These are phyloP conservation scores for Pelagia noctiluca DNA, from an alignment of 30 jellyfish, hydroid and myxozoan genomes.

Conservation along the genomic window DNA sequence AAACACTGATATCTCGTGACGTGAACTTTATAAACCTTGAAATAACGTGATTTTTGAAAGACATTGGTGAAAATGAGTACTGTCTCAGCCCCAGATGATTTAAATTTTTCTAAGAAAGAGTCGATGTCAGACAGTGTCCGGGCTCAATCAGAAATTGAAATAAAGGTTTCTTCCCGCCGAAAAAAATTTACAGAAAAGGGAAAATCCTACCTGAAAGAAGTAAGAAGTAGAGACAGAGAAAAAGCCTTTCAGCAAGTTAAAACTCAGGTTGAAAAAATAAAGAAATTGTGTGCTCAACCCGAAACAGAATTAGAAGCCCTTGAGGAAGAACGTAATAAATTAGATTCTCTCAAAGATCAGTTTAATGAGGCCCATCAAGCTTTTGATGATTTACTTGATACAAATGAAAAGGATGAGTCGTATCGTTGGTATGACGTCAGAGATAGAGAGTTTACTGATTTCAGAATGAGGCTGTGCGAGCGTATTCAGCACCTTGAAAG, in stretches of 20 bases:
- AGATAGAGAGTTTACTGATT: conserved; percentile 37
- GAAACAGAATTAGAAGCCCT: conserved; percentile 18
- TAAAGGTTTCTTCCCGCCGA: conserved; percentile 19
- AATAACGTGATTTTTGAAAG: neutral
- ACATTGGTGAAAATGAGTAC: conserved; percentile 20
- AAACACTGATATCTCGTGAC: conserved; percentile 3
- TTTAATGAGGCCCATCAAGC: conserved; percentile 24
- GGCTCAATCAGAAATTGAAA: conserved; percentile 10
- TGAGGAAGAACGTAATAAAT: conserved; percentile 2
- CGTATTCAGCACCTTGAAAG: conserved; percentile 25
- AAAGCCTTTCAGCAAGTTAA: conserved; percentile 11
- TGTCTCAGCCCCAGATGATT: conserved; percentile 26
- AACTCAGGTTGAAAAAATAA: conserved; percentile 14
- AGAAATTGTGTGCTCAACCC: neutral
- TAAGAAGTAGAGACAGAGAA: conserved; percentile 18
- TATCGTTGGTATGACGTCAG: conserved; percentile 34
- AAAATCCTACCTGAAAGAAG: conserved; percentile 17
- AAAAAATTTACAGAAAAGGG: conserved; percentile 17
- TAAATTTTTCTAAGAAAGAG: conserved; percentile 1
- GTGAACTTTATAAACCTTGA: conserved; percentile 5
- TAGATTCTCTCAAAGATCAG: conserved; percentile 1
- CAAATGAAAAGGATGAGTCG: conserved; percentile 17
- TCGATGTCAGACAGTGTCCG: conserved; percentile 12
- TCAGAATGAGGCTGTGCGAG: conserved; percentile 41
- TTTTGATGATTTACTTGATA: conserved; percentile 5